Evolutionary conservation across 2,888 invertebrate species (phyloP), one percentile per base, ranked within the genome.

Genomic region (Ophioninae sp.): DNA sequence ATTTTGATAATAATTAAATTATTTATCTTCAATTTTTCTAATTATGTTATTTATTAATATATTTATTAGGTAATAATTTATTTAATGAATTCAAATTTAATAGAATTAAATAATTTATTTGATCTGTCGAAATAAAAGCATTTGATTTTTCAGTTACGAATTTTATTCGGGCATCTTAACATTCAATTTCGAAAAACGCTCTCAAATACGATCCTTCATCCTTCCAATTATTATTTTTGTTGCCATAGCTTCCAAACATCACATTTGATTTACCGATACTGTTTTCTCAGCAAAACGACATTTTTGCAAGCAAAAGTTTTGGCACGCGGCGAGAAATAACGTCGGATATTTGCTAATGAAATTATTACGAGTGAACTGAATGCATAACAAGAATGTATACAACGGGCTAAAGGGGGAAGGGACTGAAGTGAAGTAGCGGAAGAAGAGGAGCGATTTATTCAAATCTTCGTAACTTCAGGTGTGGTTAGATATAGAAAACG

Each of bases 331-430:
- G n/a, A 20, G 17, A 37, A 20, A 67, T 65, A 67, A 76, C 59
- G 59, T 9, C n/a, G 65, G 10, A 37, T 64, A 78, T 71, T 59
- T 20, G 56, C 44, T 22, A 44, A 61, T 73, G 59, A 22, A 69
- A 63, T 8, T n/a, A 68, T 69, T 71, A 63, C 30, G 13, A 65
- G n/a, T n/a, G 58, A 65, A 71, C 72, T 79, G 56, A 79, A 76
- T 76, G 71, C 39, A 73, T 68, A 65, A 79, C 74, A 44, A 44
- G 59, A 61, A 75, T 75, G 59, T 82, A 51, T 82, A 23, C 8
- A 20, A 51, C 23, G 75, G 61, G 63, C 30, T 51, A 17, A 17
- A 3, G 17, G 51, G 51, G 13, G 51, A 13, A 10, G 13, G 17
- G 61, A 22, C 10, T 51, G 20, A 79, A 71, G 22, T 61, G 56